Percentiles rank a stretch among this genome's conserved stretches.
Evolutionary conservation across 2,113 vertebrate species (phyloP).

Genomic region (Hippocampus barbouri): DNA sequence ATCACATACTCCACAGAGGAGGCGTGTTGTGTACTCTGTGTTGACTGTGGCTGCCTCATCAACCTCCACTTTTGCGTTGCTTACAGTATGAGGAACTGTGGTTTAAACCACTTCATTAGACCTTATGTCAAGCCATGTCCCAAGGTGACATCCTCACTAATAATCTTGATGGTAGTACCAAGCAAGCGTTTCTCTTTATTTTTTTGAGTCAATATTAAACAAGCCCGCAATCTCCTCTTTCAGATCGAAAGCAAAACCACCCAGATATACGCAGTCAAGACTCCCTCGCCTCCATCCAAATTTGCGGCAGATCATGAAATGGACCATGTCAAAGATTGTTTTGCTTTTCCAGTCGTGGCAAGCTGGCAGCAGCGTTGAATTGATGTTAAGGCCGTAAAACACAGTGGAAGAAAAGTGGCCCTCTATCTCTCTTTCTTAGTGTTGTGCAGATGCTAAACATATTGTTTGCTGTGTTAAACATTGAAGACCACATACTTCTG

Average conservation of each 20-base stretch:
- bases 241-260: conserved; percentile 28
- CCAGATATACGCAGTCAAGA: conserved; percentile 19
- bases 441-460: conserved; percentile 11
- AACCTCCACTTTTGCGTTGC: conserved; percentile 31
- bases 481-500: conserved; percentile 2
- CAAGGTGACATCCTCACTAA: conserved; percentile 37
- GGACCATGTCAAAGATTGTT: conserved; percentile 52
- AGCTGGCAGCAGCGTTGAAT: conserved; percentile 17
- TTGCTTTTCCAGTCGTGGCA: conserved; percentile 16
- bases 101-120: conserved; percentile 23
- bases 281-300: conserved; percentile 30
- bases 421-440: conserved; percentile 9
- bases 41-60: conserved; percentile 12
- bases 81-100: conserved; percentile 26
- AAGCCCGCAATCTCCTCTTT: conserved; percentile 26
- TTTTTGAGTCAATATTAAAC: conserved; percentile 31
- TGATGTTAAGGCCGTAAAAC: conserved; percentile 16
- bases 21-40: conserved; percentile 19
- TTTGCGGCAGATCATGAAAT: conserved; percentile 33
- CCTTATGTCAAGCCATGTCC: conserved; percentile 25
- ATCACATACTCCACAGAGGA: conserved; percentile 3
- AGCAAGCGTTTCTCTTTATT: conserved; percentile 10
- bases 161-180: conserved; percentile 29
- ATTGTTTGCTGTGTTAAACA: neutral
- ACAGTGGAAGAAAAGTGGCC: conserved; percentile 12